Evolutionary conservation across 2,797 vertebrate genomes (phyloP), one percentile per base, ranked within the genome.

Genomic region (Gymnoscopelus braueri): DNA sequence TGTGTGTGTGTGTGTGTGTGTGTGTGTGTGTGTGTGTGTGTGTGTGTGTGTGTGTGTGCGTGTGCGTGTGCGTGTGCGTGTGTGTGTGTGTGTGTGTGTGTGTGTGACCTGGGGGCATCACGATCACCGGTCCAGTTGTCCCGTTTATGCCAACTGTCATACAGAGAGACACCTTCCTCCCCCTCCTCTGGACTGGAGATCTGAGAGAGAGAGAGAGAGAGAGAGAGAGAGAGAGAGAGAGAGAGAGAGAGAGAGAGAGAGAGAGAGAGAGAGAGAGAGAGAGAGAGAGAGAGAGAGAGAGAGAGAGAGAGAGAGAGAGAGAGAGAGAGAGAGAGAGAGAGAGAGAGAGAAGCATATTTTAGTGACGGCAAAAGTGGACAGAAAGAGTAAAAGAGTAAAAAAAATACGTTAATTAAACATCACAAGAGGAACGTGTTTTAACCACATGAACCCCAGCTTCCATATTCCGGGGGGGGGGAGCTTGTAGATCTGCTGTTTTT

Each of bases 111-210:
- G 59, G 98, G 98, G 3, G 92, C 87, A 0, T 94, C 93, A 15
- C 89, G 92, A 68, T 95, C 84, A 15, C 92, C 91, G 0, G 86
- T 93, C 84, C 96, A 98, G 85, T 97, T 96, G 82, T 95, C 95
- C 78, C 95, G 96, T 76, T 94, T 87, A 72, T 93, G 94, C 98
- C 97, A 99, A 77, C 96, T 99, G 55, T 98, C 93, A 70, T 95
- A 98, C 19, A 99, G 92, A 84, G 95, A 96, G 82, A 95, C 88
- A 32, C 92, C 94, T 84, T 97, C 95, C 85, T 96, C 96, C 2
- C 92, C 96, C 26, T 93, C 92, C 77, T 99, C 98, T 13, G 97
- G 97, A 78, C 97, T 99, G 69, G 75, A 72, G 74, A 99, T 93
- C 97, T 98, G 14, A 51, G 14, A 58, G 2, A 62, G 8, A 15